Percentiles rank a stretch among this genome's conserved stretches.
Conservation (phyloP, 2,797 vertebrate genomes). For the Aldrovandia affinis region DNA sequence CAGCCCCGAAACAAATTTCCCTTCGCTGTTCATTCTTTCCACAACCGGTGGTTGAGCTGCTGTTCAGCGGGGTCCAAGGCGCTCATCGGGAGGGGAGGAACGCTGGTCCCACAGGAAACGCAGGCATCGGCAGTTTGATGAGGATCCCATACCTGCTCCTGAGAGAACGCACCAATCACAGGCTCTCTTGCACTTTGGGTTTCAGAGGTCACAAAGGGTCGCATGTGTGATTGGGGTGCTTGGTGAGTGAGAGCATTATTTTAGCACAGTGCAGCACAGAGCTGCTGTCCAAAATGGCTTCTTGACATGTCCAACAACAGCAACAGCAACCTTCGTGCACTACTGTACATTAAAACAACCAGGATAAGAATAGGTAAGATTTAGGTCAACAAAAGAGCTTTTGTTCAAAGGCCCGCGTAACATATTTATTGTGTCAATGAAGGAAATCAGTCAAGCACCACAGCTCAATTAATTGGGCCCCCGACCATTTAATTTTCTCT, state of each 20-base stretch:
- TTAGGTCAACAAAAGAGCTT: neutral
- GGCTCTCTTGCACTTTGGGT: neutral
- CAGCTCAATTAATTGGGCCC: too few species aligned
- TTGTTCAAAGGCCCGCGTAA: neutral
- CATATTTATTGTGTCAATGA: neutral
- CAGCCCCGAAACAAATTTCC: slow-evolving; percentile 51
- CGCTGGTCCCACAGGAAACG: slow-evolving; percentile 23
- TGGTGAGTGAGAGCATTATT: neutral
- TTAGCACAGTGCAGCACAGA: neutral
- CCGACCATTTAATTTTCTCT: too few species aligned
- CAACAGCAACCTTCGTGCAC: too few species aligned
- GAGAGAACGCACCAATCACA: neutral
- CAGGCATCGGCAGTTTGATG: neutral
- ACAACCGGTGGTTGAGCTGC: slow-evolving; percentile 51
- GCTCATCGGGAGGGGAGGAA: slow-evolving; percentile 29
- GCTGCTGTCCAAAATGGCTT: neutral
- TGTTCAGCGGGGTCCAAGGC: slow-evolving; percentile 43
- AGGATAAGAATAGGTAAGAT: too few species aligned
- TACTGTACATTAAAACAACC: too few species aligned
- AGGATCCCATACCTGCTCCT: neutral
- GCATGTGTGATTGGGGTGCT: neutral
- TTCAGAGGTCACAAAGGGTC: neutral
- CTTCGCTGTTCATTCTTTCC: slow-evolving; percentile 60
- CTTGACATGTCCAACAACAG: neutral
- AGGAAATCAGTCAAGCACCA: neutral